Base-by-base conservation (phyloP, 2,888 invertebrate species). In the Latrodectus elegans region DNA sequence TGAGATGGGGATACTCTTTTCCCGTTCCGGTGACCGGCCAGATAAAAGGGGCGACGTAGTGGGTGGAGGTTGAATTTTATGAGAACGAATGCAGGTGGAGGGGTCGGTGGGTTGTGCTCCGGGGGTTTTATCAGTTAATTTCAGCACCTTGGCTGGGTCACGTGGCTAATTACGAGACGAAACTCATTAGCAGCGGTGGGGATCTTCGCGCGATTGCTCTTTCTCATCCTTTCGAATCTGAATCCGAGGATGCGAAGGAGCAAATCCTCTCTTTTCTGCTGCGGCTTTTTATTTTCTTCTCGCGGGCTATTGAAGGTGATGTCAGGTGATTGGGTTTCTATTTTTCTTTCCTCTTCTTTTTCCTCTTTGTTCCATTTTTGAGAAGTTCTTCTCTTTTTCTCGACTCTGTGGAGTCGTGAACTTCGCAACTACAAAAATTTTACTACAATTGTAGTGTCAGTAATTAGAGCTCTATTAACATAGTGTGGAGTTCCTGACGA, bases 71-170 rank as follows among this genome's bases (percentile, higher is more conserved):
- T 64, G 76, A 71, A 76, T 83, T 83, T 83, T 83, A 83, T 83
- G 83, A 83, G 76, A 76, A 76, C 73, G 71, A 76, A 83, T 71
- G 52, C 71, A 4, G 38, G 78, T 78, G 68, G 78, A 70, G 55
- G 22, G 60, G 71, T 38, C 4, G 38, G 38, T 38, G 38, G 38
- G 38, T 38, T 38, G 38, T 38, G 38, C 38, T 22, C 72, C 72
- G 64, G 73, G 81, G 82, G 70, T 78, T 77, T 84, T 84, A 84
- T 84, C 84, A 84, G 84, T 84, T 84, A 84, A 84, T 84, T 84
- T 84, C 84, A 84, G 84, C 84, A 84, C 84, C 84, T 84, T 78
- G 71, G 77, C 84, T 65, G 77, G 77, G 84, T 78, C 84, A 84
- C 77, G 84, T 84, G 84, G 84, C 84, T 84, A 84, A 84, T 84